Evolutionary conservation across 2,113 vertebrate genomes (phyloP).

Genomic region (Corvus hawaiiensis): DNA sequence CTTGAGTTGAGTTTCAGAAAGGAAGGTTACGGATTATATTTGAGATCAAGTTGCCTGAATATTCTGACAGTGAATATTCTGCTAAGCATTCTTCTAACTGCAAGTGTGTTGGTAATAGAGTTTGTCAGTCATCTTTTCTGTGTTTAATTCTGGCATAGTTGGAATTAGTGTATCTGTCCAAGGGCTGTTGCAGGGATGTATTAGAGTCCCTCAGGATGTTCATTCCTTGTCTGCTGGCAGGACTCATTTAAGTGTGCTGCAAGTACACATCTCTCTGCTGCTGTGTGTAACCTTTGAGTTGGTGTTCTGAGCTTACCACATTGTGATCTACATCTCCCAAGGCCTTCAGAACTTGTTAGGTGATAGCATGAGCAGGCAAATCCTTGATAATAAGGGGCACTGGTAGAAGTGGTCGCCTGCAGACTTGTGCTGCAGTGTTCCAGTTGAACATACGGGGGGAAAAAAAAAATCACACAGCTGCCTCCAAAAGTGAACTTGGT

Average conservation of each 20-base stretch:
- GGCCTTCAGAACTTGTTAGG: not conserved
- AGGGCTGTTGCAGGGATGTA: not conserved
- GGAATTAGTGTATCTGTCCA: not conserved
- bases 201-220: not conserved
- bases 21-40: not conserved
- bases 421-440: not conserved
- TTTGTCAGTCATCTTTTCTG: not conserved
- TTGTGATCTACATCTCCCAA: not conserved
- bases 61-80: not conserved
- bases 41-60: not conserved
- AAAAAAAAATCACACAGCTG: not conserved
- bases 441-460: rapidly evolving
- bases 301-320: not conserved
- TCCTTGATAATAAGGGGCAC: not conserved
- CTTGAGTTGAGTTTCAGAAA: not conserved
- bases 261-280: not conserved
- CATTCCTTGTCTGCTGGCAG: not conserved
- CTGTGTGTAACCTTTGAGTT: not conserved
- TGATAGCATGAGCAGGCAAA: not conserved
- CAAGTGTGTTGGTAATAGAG: not conserved
- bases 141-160: not conserved
- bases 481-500: not conserved
- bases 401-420: not conserved
- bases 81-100: not conserved
- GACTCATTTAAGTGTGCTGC: not conserved